phyloP scores from a whole-genome alignment of 2,888 invertebrate species.

The Thecophora atra region DNA sequence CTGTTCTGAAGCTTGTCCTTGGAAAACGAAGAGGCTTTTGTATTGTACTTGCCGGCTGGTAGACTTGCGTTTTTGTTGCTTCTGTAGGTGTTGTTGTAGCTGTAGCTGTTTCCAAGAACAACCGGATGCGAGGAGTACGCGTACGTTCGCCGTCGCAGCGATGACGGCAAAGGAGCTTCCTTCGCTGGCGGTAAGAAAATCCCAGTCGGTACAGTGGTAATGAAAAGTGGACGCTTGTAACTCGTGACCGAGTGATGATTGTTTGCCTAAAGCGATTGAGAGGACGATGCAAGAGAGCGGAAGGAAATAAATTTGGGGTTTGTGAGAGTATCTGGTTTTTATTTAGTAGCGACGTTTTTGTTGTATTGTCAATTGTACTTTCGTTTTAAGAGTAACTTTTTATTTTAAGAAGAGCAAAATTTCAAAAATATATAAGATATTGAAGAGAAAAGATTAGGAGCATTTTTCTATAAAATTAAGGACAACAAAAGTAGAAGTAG shows the following conservation, averaged over 20 bases:
- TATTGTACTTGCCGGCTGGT: constrained; percentile 10
- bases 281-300: background rate
- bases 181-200: constrained; percentile 83
- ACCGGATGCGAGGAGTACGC: constrained; percentile 74
- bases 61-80: constrained; percentile 19
- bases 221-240: constrained; percentile 72
- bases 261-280: constrained; percentile 52
- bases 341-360: too few species aligned
- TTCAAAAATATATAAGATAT: background rate
- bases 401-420: constrained; percentile 1
- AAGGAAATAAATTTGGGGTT: background rate
- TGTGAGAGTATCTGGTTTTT: background rate
- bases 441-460: constrained; percentile 11
- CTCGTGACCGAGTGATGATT: constrained; percentile 49
- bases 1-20: constrained; percentile 35
- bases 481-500: background rate
- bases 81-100: constrained; percentile 34
- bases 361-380: too few species aligned
- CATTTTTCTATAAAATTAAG: background rate
- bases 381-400: background rate
- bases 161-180: constrained; percentile 58
- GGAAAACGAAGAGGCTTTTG: constrained; percentile 28
- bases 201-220: constrained; percentile 83
- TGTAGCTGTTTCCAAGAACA: constrained; percentile 54
- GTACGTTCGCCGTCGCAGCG: constrained; percentile 68